phyloP scores from a whole-genome alignment of 1,140 invertebrate genomes.

The Capitella teleta region DNA sequence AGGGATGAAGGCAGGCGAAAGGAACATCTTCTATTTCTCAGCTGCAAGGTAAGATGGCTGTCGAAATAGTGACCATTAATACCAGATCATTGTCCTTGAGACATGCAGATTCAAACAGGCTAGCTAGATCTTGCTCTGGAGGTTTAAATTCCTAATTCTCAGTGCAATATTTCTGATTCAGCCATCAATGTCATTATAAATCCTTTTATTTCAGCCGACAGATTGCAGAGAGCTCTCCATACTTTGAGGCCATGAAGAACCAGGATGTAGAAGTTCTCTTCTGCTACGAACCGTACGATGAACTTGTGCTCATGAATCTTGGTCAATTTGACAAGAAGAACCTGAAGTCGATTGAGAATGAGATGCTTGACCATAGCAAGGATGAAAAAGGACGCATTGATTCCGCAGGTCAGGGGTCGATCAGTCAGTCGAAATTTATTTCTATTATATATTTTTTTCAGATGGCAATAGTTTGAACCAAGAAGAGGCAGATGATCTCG shows the following conservation, averaged over 20 bases:
- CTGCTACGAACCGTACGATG: slow-evolving; percentile 91
- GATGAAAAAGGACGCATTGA: background rate
- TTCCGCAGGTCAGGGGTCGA: background rate
- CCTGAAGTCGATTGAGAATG: slow-evolving; percentile 85
- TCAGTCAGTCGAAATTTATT: too few species aligned
- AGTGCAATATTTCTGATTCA: background rate
- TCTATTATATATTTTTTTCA: too few species aligned
- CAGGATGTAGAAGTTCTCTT: slow-evolving; percentile 83
- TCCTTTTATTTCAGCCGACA: slow-evolving; percentile 54
- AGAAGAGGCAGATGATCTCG: slow-evolving; percentile 61
- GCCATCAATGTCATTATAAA: too few species aligned
- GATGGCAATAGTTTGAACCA: too few species aligned
- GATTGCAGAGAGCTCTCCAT: slow-evolving; percentile 84
- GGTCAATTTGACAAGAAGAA: slow-evolving; percentile 66
- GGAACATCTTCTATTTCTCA: slow-evolving; percentile 83
- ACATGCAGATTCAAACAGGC: too few species aligned
- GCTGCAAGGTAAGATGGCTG: slow-evolving; percentile 77
- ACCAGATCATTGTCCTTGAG: too few species aligned
- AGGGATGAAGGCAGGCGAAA: slow-evolving; percentile 63
- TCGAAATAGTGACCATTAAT: too few species aligned
- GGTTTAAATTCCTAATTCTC: too few species aligned
- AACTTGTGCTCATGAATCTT: slow-evolving; percentile 83
- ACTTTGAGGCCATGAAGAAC: slow-evolving; percentile 78
- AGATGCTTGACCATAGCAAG: slow-evolving; percentile 41
- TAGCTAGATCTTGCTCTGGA: too few species aligned